Conservation (phyloP, 2,888 invertebrate species). For the Microctonus aethiopoides region DNA sequence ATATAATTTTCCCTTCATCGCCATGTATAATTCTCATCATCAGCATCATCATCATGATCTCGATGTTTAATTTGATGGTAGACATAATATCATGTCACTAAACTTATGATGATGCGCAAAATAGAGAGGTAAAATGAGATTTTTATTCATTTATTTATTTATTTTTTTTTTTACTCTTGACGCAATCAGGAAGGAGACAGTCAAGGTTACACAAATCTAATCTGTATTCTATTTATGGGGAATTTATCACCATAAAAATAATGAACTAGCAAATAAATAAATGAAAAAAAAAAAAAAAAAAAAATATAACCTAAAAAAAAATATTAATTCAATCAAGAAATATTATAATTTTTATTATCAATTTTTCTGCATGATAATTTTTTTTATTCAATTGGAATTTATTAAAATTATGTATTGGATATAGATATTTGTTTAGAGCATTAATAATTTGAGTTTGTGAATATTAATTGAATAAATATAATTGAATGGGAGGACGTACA, state of each 20-base stretch:
- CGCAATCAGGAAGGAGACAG: not conserved
- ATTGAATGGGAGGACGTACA: not conserved
- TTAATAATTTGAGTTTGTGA: too few relatives aligned
- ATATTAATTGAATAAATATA: too few relatives aligned
- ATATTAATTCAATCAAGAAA: not conserved
- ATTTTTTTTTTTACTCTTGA: not conserved
- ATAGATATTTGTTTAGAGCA: too few relatives aligned
- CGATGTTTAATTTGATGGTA: not conserved
- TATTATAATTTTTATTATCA: not conserved
- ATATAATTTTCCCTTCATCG: conserved; percentile 17
- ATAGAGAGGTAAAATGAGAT: not conserved
- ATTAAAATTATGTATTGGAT: too few relatives aligned
- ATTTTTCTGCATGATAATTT: too few relatives aligned
- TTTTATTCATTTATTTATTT: not conserved
- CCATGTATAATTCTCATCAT: too few relatives aligned
- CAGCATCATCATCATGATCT: conserved; percentile 3
- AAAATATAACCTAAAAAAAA: too few relatives aligned
- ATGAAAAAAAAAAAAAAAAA: not conserved
- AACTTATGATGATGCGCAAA: not conserved
- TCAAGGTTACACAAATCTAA: not conserved
- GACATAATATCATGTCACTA: not conserved
- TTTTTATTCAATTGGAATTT: too few relatives aligned
- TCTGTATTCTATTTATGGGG: not conserved
- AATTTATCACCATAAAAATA: too few relatives aligned
- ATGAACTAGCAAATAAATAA: too few relatives aligned